Evolutionary conservation across 1,140 invertebrate species (phyloP), one percentile per base, ranked within the genome.

Genomic region (Paralvinella palmiformis): DNA sequence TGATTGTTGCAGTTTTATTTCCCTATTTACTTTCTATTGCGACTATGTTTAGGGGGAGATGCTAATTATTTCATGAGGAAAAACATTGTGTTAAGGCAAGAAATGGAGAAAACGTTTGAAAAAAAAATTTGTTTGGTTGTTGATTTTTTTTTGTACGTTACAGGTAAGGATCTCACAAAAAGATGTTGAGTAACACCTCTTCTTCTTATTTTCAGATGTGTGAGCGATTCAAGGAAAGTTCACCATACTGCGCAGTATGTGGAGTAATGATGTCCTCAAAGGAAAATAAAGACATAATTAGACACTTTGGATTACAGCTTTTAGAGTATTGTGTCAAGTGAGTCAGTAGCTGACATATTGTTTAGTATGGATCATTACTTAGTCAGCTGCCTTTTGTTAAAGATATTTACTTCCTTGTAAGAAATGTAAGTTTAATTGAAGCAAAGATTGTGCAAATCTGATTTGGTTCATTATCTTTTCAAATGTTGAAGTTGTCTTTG

Each of bases 311-410:
- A 0, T 79, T 94, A 0, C 91, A 94, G 71, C 75, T 94, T 1
- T 89, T 94, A 84, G 92, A 95, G 76, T 88, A 94, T 73, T 91
- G 89, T 67, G 88, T 95, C 1, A 94, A 92, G 81, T 94, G 69
- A 71, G 68, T 63, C 24, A 48, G 15, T 20, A 35, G 36, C 59
- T 44, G 52, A 61, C 55, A 63, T 59, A 53, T 27, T 62, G 7
- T 53, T 15, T 17, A 31, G 24, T 53, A 53, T 5, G 32, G 22
- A 20, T 63, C 32, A 60, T 22, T 20, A 32, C 44, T 15, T 32
- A n/a, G 17, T 63, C 3, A 35, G 24, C 13, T 10, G 22, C 6
- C 22, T 58, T 32, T 58, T 13, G 10, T 22, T 32, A 31, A 31
- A 22, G 10, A 10, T 17, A 58, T 32, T 10, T 32, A 10, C 27